Conservation (phyloP, 92 coral and sea anemone species). For the Hydrozoanthus gracilis region DNA sequence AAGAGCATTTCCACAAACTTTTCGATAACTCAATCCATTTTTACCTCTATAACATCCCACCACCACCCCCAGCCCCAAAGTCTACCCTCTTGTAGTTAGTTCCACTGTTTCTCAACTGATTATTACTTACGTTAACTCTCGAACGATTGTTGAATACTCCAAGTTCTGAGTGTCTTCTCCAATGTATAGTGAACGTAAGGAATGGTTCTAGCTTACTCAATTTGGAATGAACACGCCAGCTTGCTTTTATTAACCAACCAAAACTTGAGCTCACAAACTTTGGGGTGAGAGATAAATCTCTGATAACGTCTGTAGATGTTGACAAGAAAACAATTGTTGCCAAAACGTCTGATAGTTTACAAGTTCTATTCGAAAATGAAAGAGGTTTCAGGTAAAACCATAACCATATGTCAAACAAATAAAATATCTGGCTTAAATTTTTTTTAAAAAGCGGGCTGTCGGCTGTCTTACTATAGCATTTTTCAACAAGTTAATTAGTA, state of each 20-base stretch:
- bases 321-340: not conserved
- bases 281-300: not conserved
- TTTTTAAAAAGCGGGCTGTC: too few relatives aligned
- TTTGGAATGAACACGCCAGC: not conserved
- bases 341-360: not conserved
- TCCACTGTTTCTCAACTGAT: not conserved
- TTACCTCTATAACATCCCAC: too few relatives aligned
- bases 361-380: not conserved
- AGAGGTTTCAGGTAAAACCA: not conserved
- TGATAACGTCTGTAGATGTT: not conserved
- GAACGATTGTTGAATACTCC: not conserved
- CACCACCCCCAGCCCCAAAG: too few relatives aligned
- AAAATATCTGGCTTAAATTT: too few relatives aligned
- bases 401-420: too few relatives aligned
- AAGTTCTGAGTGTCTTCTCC: not conserved
- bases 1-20: too few relatives aligned
- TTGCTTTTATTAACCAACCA: constrained; percentile 26
- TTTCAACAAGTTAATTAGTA: too few relatives aligned
- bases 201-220: not conserved
- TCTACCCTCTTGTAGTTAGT: not conserved
- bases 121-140: constrained; percentile 27
- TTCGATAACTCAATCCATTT: too few relatives aligned
- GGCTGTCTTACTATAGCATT: too few relatives aligned
- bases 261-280: constrained; percentile 13
- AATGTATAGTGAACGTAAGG: constrained; percentile 4